Percentiles rank a stretch among this genome's conserved stretches.
phyloP scores from a whole-genome alignment of 2,888 invertebrate genomes.

The Amblyjoppa fuscipennis region DNA sequence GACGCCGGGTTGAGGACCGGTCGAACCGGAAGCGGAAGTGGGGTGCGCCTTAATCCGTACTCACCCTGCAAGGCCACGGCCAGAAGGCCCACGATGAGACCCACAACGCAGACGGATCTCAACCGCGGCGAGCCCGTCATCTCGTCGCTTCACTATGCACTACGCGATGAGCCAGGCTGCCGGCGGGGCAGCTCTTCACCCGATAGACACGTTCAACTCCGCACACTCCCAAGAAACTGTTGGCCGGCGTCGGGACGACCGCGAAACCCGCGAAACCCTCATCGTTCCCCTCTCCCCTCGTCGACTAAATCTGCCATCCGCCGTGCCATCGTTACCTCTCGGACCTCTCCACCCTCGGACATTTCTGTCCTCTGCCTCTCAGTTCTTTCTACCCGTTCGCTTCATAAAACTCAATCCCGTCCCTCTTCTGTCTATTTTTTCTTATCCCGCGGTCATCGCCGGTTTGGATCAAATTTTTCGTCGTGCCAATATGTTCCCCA shows the following conservation, averaged over 20 bases:
- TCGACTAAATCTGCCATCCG: constrained; percentile 67
- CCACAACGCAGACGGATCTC: constrained; percentile 86
- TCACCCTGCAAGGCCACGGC: constrained; percentile 87
- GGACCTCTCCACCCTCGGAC: constrained; percentile 46
- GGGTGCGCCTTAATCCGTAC: constrained; percentile 74
- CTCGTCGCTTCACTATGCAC: constrained; percentile 86
- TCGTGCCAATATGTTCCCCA: too few relatives aligned
- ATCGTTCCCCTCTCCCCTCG: constrained; percentile 52
- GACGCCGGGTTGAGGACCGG: neutral
- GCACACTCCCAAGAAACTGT: constrained; percentile 82
- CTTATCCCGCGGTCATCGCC: neutral
- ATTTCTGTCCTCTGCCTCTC: constrained; percentile 47
- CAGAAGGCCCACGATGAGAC: constrained; percentile 86
- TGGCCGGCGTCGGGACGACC: constrained; percentile 76
- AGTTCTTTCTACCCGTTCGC: constrained; percentile 55
- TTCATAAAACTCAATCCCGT: constrained; percentile 25
- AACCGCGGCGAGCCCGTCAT: constrained; percentile 87
- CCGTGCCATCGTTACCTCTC: constrained; percentile 57
- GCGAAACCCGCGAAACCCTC: constrained; percentile 77
- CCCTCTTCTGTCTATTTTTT: constrained; percentile 41
- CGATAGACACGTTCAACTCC: constrained; percentile 81
- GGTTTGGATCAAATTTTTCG: too few relatives aligned
- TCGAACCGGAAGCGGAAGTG: constrained; percentile 27
- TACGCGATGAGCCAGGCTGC: constrained; percentile 83
- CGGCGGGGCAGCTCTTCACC: constrained; percentile 80